Base-by-base conservation (phyloP, 2,113 vertebrate species). In the Lasiurus cinereus region DNA sequence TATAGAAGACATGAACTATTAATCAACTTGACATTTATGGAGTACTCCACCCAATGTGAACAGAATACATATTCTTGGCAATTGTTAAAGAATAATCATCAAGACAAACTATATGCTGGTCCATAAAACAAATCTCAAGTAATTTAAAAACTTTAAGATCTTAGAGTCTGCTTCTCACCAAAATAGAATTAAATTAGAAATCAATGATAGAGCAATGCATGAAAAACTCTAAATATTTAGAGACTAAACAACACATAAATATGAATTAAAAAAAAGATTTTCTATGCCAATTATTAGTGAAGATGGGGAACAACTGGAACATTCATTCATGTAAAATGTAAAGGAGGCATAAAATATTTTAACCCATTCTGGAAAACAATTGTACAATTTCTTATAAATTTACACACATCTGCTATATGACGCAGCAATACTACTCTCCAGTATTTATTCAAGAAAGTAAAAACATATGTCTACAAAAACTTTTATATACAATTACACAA, bases 371-470 rank as follows among this genome's bases (percentile, higher is more conserved):
- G n/a, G n/a, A 66, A 72, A 72, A 90, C 8, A 50, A 52, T 52
- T 3, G 50, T 69, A 29, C 31, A 31, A 14, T 91, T 64, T 83
- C 43, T 91, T 83, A 24, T 64, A 15, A 91, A 73, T 24, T 73
- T 83, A 91, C 48, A 74, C 16, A 24, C 15, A 39, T 24, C 14
- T 91, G 73, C 33, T 50, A 91, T 52, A 66, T 39, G 27, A 54
- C 14, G 31, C 27, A 43, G 16, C 64, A 64, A 48, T 74, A 74
- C 24, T 50, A 39, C n/a, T 83, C n/a, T 14, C 3, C 7, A 8
- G 31, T 90, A 70, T 82, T 59, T 83, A 74, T 24, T 83, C n/a
- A 83, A 64, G 80, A 52, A 76, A 92, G 56, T 54, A 19, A 74
- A 91, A 74, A 46, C 39, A 73, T 73, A 36, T 79, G 48, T 90